Base-by-base conservation (phyloP, 2,888 invertebrate species). In the Ctena decussata region DNA sequence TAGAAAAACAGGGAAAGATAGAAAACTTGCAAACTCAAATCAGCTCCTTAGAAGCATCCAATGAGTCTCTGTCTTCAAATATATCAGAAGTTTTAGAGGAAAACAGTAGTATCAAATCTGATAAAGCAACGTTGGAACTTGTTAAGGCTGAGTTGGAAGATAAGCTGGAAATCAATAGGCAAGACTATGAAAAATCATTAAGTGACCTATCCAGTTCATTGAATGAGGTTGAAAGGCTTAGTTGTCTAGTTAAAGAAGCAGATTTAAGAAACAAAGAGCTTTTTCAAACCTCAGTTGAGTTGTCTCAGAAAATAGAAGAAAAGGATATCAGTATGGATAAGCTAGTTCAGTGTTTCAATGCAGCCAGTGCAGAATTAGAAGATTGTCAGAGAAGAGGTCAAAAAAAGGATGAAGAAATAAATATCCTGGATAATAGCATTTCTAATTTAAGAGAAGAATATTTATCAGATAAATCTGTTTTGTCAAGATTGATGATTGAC, bases 401-500 rank as follows among this genome's bases (percentile, higher is more conserved):
- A 49, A 74, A 32, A 21, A 73, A 81, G 44, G n/a, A 75, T 11
- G 18, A 77, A 41, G 84, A 84, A 69, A 37, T 71, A 53, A 12
- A 2, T 57, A 70, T 86, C n/a, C 75, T 87, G 3, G 60, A 80
- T 39, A 44, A 70, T 44, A 65, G 60, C 8, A 37, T 77, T 27
- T 35, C 21, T 41, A 69, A 77, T 6, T 18, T 82, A 27, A 77
- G 32, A 32, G 57, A 80, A 21, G 80, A 77, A 74, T 44, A 74
- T 27, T 44, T 60, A 27, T 87, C 87, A n/a, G 87, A 85, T n/a
- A 87, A 82, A 41, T 60, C 87, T 44, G 80, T 82, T n/a, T 30
- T 87, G 32, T 84, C 84, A 6, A 82, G 80, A 18, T 69, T 87
- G 75, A 74, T 82, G 57, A 27, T 80, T 21, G 79, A 85, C 24